Conservation (phyloP, 2,797 vertebrate genomes). For the Cossypha heuglini region DNA sequence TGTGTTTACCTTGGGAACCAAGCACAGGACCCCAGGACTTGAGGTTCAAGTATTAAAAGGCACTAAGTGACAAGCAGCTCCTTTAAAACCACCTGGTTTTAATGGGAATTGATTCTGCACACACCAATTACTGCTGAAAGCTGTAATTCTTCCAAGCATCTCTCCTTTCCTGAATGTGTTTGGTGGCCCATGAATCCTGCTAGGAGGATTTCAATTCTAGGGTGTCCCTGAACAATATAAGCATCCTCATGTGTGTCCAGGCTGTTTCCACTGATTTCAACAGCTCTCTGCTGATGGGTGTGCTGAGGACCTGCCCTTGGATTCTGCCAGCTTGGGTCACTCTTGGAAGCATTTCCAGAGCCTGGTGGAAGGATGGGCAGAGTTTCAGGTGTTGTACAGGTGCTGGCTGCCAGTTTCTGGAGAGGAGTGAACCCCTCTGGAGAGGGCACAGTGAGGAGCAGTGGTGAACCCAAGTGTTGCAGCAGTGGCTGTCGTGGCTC, state of each 20-base stretch:
- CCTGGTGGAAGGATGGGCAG: not conserved
- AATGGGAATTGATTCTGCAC: not conserved
- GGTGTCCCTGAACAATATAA: not conserved
- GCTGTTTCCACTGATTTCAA: not conserved
- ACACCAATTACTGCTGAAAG: not conserved
- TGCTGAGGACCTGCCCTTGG: not conserved
- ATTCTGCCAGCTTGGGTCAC: not conserved
- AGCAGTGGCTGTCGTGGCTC: not conserved
- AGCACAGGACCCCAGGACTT: not conserved
- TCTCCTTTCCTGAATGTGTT: not conserved
- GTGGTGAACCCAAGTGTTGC: not conserved
- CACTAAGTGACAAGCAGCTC: not conserved
- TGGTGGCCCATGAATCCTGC: not conserved
- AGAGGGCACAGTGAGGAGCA: not conserved
- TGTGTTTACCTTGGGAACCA: slow-evolving; percentile 44
- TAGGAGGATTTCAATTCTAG: not conserved
- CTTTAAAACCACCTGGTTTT: not conserved
- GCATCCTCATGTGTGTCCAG: not conserved
- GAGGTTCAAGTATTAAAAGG: not conserved
- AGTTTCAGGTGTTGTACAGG: not conserved
- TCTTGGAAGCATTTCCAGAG: not conserved
- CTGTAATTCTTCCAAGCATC: not conserved
- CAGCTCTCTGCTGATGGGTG: not conserved
- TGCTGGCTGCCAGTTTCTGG: not conserved
- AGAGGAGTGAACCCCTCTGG: not conserved